Evolutionary conservation across 2,113 vertebrate genomes (phyloP), one percentile per base, ranked within the genome.

Genomic region (Seriola rivoliana): DNA sequence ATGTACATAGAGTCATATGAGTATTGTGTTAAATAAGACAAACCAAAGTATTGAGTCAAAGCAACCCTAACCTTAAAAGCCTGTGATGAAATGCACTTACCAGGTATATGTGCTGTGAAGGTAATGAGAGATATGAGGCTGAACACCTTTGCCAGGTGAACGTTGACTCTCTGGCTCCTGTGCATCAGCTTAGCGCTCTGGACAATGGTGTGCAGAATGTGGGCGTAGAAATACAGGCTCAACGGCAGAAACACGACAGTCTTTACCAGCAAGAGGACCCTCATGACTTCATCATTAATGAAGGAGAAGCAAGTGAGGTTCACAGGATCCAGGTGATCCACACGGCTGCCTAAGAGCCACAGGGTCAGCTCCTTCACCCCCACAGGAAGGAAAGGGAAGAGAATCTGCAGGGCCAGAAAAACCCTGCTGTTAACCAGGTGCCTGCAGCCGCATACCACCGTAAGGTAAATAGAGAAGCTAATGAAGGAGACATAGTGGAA

Each of bases 401-500:
- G 42, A 13, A 91, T 71, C 90, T 94, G 76, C 80, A 91, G 50
- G 8, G 57, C 75, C 67, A 91, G 78, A 59, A 92, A 91, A 9
- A 67, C 2, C 80, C 83, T 90, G 76, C 76, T 91, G 85, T 90
- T 79, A 4, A 90, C 87, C 63, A 89, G 85, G 16, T 65, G 58
- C 46, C 83, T 59, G 21, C 67, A 84, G 55, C 58, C 85, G 23
- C 89, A 89, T 13, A 90, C 88, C 83, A 91, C 84, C 21, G 81
- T 91, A 75, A 93, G 89, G 80, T 92, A 93, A 50, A 93, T 48
- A 19, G 90, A 90, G 82, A 92, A 86, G 66, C 78, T 91, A 21
- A 93, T 92, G 74, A 91, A 92, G 80, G 86, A 91, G 71, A 83
- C 66, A 63, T 94, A 91, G 69, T 88, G 77, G 85, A 91, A 93